Base-by-base conservation (phyloP, 2,113 vertebrate species). In the Amphiprion ocellaris region DNA sequence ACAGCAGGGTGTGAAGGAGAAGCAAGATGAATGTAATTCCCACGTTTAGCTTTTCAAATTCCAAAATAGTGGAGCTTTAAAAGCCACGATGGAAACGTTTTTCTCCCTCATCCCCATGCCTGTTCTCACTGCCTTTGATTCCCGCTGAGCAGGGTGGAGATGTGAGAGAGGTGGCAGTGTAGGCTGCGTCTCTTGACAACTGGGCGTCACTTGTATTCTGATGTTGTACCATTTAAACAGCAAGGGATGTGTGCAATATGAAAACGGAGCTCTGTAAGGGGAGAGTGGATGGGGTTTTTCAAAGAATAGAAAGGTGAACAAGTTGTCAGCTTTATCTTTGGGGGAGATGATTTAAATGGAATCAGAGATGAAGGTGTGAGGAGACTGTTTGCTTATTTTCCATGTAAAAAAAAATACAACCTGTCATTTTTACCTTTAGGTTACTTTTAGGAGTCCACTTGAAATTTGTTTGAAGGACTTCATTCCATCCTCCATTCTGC, bases 151-250 rank as follows among this genome's bases (percentile, higher is more conserved):
- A 5, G 68, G 19, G 39, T 33, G 28, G 30, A 52, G 64, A 85
- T 83, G 74, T 80, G 92, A 82, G 47, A 9, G 74, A 44, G 49
- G 77, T 88, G 87, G 90, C 80, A 7, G 49, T 68, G 79, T 28
- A 33, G 46, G 52, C 41, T 46, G 49, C 44, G 63, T 92, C 93
- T 89, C 74, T 9, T 91, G 92, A 92, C 93, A 92, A 88, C 72
- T 26, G 91, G 92, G 88, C 90, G 81, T 92, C 91, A 89, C 82
- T 52, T 26, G 89, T 65, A 91, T 88, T 90, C 90, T 83, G 86
- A 89, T 93, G 55, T 85, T 90, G 89, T 92, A 94, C 95, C 95
- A 94, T 95, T 94, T 92, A 89, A 94, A 92, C 92, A 94, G 94
- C 19, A n/a, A 59, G 37, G 28, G 53, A 53, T 30, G 30, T 6